Base-by-base conservation (phyloP, 2,797 vertebrate genomes). In the Coreius guichenoti region DNA sequence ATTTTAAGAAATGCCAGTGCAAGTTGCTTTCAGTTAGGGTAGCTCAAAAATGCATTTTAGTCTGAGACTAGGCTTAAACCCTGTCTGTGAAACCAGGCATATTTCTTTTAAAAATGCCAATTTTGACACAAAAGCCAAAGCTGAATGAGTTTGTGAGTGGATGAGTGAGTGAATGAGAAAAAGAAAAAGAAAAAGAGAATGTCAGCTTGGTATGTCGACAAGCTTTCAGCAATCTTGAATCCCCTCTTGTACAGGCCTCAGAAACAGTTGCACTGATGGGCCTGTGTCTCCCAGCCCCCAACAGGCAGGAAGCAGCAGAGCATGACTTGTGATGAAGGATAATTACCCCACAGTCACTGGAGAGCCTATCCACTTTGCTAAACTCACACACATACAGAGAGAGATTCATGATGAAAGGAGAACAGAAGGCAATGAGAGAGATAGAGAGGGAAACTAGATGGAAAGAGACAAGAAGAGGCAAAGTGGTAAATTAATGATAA, bases 281-380 rank as follows among this genome's bases (percentile, higher is more conserved):
- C 36, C 51, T 58, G 56, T 67, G 82, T 49, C 54, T 73, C 45
- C 84, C 76, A 80, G 39, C 68, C 82, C 12, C 61, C 39, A 76
- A 79, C 72, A 56, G 31, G 21, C 21, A 33, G 82, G 75, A 86
- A 63, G 75, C 77, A 79, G 81, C 36, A 65, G 74, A 80, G 77
- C 85, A 54, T 74, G 69, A 83, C 81, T 70, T 54, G 74, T 86
- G 86, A 86, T 83, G 72, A 80, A 56, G 73, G 67, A 89, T 83
- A 87, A 86, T 83, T 86, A 85, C 73, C 72, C 74, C 26, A 47
- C 77, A 87, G 81, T 56, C 79, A 58, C 78, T 74, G 29, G 82
- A 69, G 82, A 86, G 63, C 78, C 82, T 80, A 65, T 70, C 43
- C 43, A 82, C 83, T 72, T 63, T 82, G 47, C 39, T 16, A 61